phyloP scores from a whole-genome alignment of 2,113 vertebrate genomes.

The Pangasianodon gigas region DNA sequence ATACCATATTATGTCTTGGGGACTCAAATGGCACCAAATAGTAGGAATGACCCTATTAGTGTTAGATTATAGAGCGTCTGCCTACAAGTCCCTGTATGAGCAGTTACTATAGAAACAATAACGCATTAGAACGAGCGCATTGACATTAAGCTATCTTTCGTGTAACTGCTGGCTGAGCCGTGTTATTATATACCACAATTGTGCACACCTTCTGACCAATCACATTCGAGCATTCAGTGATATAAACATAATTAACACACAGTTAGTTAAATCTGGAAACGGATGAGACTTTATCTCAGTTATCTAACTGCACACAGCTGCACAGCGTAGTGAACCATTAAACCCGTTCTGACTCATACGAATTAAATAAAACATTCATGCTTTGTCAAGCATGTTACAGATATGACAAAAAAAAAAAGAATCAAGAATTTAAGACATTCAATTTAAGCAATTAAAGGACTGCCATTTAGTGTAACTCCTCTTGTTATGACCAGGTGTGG shows the following conservation, averaged over 20 bases:
- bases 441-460: too few relatives aligned
- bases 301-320: neutral
- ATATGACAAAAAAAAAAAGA: neutral
- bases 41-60: neutral
- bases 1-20: too few relatives aligned
- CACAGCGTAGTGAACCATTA: neutral
- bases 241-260: neutral
- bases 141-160: neutral
- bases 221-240: neutral
- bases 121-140: neutral
- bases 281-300: neutral
- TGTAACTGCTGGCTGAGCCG: neutral
- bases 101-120: neutral
- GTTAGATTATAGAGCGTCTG: neutral
- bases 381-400: neutral
- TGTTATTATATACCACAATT: neutral
- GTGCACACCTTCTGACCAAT: neutral
- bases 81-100: neutral
- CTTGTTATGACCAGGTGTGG: too few relatives aligned
- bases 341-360: neutral
- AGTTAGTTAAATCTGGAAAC: neutral
- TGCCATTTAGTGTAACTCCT: too few relatives aligned
- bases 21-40: too few relatives aligned
- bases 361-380: neutral
- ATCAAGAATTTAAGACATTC: too few relatives aligned